Evolutionary conservation across 1,140 invertebrate genomes (phyloP), one percentile per base, ranked within the genome.

Genomic region (Archivesica marissinica): DNA sequence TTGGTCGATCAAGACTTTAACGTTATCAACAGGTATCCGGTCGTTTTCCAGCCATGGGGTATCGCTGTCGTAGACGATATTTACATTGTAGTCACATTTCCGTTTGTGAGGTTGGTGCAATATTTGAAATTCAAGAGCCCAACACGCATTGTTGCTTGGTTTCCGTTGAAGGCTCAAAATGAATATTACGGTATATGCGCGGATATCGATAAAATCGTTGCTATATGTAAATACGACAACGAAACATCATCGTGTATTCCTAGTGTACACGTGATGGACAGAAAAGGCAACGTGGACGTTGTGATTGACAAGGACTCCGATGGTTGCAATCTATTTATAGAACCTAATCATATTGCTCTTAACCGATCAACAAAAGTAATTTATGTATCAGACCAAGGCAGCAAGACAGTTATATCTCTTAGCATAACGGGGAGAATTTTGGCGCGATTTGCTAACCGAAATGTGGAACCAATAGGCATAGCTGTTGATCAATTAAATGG

Each of bases 161-260:
- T 78, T 47, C 76, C 76, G 17, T 23, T 78, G 20, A 78, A 78
- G 33, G 25, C 76, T 44, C 76, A 78, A 30, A 78, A 78, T 30
- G 76, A 78, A 38, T 78, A 78, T 47, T 78, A 64, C 33, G 76
- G 56, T 9, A 59, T 78, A 23, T 44, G 54, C 23, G 76, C 52
- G 9, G 56, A 78, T 30, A 78, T 17, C 7, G 28, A 78, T 2
- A 56, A 41, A 23, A 78, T 78, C 15, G 33, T 78, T 11, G 23
- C 59, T 7, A 61, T 41, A 15, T 78, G 76, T 64, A 56, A 61
- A 41, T 64, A 78, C 25, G 59, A 78, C 33, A 59, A 39, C 15
- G n/a, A 78, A 20, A 78, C 56, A 23, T 13, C 23, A 2, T 41
- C 76, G 25, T n/a, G 41, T 33, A 30, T 13, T 20, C 76, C 76